These are phyloP conservation scores for Gonatopus flavifemur DNA, from an alignment of 1,140 invertebrate genomes.

Conservation along the genomic window DNA sequence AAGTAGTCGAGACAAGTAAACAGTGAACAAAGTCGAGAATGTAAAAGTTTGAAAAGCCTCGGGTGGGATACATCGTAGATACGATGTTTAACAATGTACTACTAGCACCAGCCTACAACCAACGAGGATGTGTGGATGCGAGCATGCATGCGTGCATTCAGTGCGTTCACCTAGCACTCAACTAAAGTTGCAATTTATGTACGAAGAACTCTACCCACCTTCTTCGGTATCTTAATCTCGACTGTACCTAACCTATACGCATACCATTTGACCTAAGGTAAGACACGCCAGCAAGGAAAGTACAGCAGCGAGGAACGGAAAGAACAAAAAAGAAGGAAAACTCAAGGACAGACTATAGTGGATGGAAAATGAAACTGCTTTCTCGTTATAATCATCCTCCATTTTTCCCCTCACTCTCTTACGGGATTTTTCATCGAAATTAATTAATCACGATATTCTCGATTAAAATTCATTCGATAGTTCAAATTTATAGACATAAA, in stretches of 20 bases:
- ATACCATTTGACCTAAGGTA: not conserved
- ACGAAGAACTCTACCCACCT: slow-evolving; percentile 39
- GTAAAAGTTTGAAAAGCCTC: slow-evolving; percentile 8
- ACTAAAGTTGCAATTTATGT: slow-evolving; percentile 48
- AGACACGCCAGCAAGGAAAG: not conserved
- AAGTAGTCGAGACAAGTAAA: too few species aligned
- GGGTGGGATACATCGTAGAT: slow-evolving; percentile 22
- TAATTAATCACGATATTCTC: too few species aligned
- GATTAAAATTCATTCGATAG: too few species aligned
- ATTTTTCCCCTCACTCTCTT: too few species aligned
- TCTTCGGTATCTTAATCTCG: slow-evolving; percentile 52
- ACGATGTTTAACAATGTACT: slow-evolving; percentile 33
- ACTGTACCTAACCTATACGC: slow-evolving; percentile 6
- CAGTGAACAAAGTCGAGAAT: slow-evolving; percentile 13
- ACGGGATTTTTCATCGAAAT: too few species aligned
- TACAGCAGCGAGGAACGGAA: too few species aligned
- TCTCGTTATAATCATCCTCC: too few species aligned
- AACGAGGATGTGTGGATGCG: slow-evolving; percentile 9
- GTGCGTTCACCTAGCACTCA: slow-evolving; percentile 43
- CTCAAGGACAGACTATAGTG: too few species aligned
- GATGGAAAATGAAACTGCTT: too few species aligned
- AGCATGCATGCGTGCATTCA: slow-evolving; percentile 25
- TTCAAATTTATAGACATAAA: slow-evolving; percentile 8
- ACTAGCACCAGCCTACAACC: not conserved
- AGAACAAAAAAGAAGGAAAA: too few species aligned